Conservation (phyloP, 2,888 invertebrate genomes). For the Cephalotes varians region DNA sequence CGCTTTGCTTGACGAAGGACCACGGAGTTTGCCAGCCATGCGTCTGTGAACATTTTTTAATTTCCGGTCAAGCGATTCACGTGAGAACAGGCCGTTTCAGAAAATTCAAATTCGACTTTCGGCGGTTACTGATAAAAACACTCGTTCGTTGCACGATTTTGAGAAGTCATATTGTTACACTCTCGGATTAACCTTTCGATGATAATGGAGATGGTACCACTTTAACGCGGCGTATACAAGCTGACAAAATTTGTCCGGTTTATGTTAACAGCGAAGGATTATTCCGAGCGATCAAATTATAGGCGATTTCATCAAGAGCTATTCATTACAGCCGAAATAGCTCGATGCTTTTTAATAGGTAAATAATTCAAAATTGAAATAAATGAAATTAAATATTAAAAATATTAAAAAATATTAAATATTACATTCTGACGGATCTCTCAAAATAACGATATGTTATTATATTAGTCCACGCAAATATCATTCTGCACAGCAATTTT, state of each 20-base stretch:
- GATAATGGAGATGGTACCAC: constrained; percentile 10
- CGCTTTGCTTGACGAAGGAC: constrained; percentile 86
- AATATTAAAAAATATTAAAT: no score
- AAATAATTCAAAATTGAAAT: constrained; percentile 15
- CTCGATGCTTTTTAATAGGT: background rate
- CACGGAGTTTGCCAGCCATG: constrained; percentile 86
- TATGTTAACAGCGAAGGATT: constrained; percentile 44
- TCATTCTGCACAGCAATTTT: background rate
- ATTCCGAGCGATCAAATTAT: constrained; percentile 37
- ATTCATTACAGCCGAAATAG: constrained; percentile 4
- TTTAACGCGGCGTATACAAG: background rate
- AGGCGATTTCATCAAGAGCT: background rate
- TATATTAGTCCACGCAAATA: constrained; percentile 11
- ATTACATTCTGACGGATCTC: background rate
- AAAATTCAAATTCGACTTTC: constrained; percentile 45
- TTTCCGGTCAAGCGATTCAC: constrained; percentile 81
- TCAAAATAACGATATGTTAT: constrained; percentile 7
- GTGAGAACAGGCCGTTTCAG: constrained; percentile 58
- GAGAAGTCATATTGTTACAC: background rate
- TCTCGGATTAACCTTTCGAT: constrained; percentile 51
- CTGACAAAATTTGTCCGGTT: constrained; percentile 28
- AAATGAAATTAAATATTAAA: constrained; percentile 21
- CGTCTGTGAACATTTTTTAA: constrained; percentile 86
- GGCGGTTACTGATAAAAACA: constrained; percentile 8
- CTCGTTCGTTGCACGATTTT: constrained; percentile 12